Percentiles rank a stretch among this genome's conserved stretches.
phyloP scores from a whole-genome alignment of 2,888 invertebrate genomes.

The Tetrapedia diversipes region DNA sequence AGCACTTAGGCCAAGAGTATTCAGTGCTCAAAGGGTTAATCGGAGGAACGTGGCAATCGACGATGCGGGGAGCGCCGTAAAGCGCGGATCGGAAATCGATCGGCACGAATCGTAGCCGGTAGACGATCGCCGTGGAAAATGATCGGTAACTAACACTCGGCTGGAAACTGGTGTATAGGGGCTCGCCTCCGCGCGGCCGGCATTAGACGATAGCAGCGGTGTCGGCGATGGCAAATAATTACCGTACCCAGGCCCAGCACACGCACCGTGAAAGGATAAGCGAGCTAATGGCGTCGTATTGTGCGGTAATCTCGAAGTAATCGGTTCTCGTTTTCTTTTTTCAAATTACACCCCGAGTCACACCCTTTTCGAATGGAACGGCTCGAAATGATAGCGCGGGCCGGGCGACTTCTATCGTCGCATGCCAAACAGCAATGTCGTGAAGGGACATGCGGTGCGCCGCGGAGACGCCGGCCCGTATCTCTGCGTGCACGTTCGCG shows the following conservation, averaged over 20 bases:
- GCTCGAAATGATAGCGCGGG: constrained; percentile 77
- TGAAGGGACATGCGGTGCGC: constrained; percentile 42
- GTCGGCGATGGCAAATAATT: constrained; percentile 58
- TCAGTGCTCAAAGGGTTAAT: too few species aligned
- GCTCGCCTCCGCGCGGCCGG: constrained; percentile 30
- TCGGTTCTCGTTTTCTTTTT: constrained; percentile 66
- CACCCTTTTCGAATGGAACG: constrained; percentile 78
- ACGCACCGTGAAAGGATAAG: constrained; percentile 66
- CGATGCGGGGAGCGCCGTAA: too few species aligned
- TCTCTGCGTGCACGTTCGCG: background rate
- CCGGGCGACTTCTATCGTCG: constrained; percentile 73
- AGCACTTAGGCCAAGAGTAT: too few species aligned
- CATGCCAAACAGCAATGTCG: constrained; percentile 79
- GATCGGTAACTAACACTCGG: constrained; percentile 26
- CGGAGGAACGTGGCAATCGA: too few species aligned
- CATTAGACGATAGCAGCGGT: constrained; percentile 40
- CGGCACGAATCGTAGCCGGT: constrained; percentile 2
- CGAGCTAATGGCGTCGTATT: constrained; percentile 72
- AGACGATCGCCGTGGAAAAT: constrained; percentile 14
- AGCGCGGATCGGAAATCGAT: constrained; percentile 16
- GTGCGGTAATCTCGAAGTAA: constrained; percentile 74
- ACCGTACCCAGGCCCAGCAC: constrained; percentile 34
- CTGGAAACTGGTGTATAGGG: background rate
- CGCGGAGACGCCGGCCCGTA: constrained; percentile 43
- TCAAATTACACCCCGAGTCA: constrained; percentile 76